Base-by-base conservation (phyloP, 2,797 vertebrate genomes). In the Loris lydekkerianus region DNA sequence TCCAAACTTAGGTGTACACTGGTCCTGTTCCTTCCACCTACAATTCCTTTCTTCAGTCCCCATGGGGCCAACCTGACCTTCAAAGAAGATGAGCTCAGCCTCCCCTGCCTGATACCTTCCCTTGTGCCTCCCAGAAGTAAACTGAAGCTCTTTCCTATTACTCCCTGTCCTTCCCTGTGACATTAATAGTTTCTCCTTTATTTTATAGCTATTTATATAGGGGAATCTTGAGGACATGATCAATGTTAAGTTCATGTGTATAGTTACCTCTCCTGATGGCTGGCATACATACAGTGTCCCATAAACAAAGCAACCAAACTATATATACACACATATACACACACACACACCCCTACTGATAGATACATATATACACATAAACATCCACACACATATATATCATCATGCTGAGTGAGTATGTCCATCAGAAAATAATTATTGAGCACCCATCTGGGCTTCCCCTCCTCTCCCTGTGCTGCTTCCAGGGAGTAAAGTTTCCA, bases 1-100 rank as follows among this genome's bases (percentile, higher is more conserved):
- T 53, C 61, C 31, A 0, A 53, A 7, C 23, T 9, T 23, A 3
- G 4, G n/a, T 77, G n/a, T 29, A 3, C 9, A 0, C 46, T 46
- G 46, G 9, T 46, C 46, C 1, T 3, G 0, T 10, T 40, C n/a
- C 37, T 58, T 63, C 20, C 37, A n/a, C 23, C 65, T 34, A 10
- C 14, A 31, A 49, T 49, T 70, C 31, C 43, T 8, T 53, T 72
- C 63, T 53, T 17, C 65, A 10, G 37, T 29, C 31, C 18, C 78
- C 43, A 43, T 0, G 0, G 27, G 34, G 25, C 37, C 29, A 18
- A 40, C 65, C 69, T 40, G 17, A 15, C 43, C 27, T 67, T 49
- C 70, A 27, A 0, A 58, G 14, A 27, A 49, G 13, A 17, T 10
- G 1, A n/a, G 27, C 23, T 93, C 46, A 56, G 0, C 43, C 14